Evolutionary conservation across 2,888 invertebrate species (phyloP).

Genomic region (Morinoia aosen): DNA sequence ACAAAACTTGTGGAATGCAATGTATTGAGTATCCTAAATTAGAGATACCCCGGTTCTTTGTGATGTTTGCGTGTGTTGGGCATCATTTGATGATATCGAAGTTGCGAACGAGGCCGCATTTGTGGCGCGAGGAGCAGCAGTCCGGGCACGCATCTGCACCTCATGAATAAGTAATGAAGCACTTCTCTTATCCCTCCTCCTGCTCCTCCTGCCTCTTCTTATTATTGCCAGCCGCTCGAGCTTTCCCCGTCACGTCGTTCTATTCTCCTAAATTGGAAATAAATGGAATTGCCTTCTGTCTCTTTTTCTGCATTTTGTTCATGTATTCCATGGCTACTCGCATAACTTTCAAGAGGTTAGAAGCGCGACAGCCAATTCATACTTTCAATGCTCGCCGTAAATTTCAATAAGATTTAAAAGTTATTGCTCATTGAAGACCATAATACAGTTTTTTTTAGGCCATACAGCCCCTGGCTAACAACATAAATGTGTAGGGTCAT

Average conservation of each 20-base stretch:
- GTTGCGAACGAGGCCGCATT: not conserved
- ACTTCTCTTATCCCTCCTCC: not conserved
- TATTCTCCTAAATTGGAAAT: not conserved
- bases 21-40: not conserved
- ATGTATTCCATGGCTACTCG: not conserved
- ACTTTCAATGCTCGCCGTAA: too few relatives aligned
- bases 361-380: too few relatives aligned
- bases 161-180: slow-evolving; percentile 34
- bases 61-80: not conserved
- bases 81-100: slow-evolving; percentile 29
- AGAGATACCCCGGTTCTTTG: not conserved
- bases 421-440: too few relatives aligned
- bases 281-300: not conserved
- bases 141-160: slow-evolving; percentile 19
- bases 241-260: not conserved
- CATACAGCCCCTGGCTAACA: too few relatives aligned
- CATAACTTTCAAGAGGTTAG: too few relatives aligned
- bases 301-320: not conserved
- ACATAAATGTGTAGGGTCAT: too few relatives aligned
- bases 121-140: not conserved
- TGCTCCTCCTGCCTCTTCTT: not conserved
- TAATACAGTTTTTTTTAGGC: too few relatives aligned
- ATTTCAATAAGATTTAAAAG: too few relatives aligned
- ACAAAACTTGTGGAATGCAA: not conserved
- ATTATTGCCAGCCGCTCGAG: not conserved